phyloP scores from a whole-genome alignment of 2,888 invertebrate genomes.

The Volucella zonaria region DNA sequence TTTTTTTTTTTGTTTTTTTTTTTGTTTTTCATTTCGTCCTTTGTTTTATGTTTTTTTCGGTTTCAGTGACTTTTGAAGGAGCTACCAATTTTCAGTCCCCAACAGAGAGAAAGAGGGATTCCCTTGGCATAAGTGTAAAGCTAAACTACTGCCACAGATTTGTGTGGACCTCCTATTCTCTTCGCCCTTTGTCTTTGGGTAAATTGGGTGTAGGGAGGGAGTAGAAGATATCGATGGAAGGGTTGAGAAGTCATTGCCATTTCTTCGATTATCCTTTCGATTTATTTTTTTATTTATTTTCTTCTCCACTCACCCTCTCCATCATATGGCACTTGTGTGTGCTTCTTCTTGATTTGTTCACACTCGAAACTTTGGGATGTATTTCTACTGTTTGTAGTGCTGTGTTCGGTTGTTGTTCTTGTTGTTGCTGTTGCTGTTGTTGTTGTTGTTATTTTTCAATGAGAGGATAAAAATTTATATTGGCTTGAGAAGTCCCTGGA shows the following conservation, averaged over 20 bases:
- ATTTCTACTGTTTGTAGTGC: background rate
- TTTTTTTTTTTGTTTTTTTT: slow-evolving; percentile 2
- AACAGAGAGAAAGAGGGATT: background rate
- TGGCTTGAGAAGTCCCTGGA: slow-evolving; percentile 82
- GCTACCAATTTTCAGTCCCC: slow-evolving; percentile 1
- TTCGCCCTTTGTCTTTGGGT: slow-evolving; percentile 53
- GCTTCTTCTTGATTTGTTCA: slow-evolving; percentile 25
- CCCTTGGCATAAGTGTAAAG: slow-evolving; percentile 51
- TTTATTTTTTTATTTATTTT: slow-evolving; percentile 41
- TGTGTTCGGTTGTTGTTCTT: slow-evolving; percentile 70
- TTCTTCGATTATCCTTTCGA: slow-evolving; percentile 71
- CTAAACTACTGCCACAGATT: slow-evolving; percentile 74
- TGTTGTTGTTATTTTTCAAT: slow-evolving; percentile 81
- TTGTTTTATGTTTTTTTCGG: slow-evolving; percentile 48
- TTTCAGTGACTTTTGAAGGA: slow-evolving; percentile 65
- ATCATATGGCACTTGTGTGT: slow-evolving; percentile 6
- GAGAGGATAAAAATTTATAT: slow-evolving; percentile 81
- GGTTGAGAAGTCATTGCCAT: slow-evolving; percentile 70
- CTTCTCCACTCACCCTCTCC: background rate
- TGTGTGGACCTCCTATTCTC: slow-evolving; percentile 60
- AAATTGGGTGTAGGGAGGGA: slow-evolving; percentile 12
- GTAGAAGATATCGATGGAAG: slow-evolving; percentile 5
- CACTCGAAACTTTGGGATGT: slow-evolving; percentile 5
- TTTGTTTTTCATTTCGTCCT: slow-evolving; percentile 41
- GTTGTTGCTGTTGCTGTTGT: slow-evolving; percentile 77